Evolutionary conservation across 2,113 vertebrate genomes (phyloP).

Genomic region (Cyprinodon tularosa): DNA sequence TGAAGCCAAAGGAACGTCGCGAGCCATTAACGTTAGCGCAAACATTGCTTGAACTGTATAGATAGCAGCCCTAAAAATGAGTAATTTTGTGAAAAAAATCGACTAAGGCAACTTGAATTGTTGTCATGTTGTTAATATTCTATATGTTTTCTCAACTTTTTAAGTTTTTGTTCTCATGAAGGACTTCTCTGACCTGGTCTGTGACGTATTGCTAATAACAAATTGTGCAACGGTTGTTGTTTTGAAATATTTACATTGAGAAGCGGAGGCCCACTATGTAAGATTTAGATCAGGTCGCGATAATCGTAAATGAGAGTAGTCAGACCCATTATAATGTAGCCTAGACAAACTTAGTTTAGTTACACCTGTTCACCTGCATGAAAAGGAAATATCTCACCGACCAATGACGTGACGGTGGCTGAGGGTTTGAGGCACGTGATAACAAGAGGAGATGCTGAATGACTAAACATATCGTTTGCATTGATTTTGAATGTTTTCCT

Average conservation of each 20-base stretch:
- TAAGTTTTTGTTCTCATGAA: neutral
- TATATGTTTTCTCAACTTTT: neutral
- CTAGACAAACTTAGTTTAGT: neutral
- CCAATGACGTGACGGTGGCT: neutral
- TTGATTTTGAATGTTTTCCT: neutral
- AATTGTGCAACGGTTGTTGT: neutral
- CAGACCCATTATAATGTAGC: neutral
- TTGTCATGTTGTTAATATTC: neutral
- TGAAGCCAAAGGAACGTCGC: constrained; percentile 43
- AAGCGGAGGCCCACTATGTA: neutral
- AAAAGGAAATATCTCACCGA: neutral
- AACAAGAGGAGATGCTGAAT: neutral
- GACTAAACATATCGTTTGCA: neutral
- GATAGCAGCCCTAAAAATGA: neutral
- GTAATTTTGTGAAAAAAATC: neutral
- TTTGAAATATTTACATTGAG: neutral
- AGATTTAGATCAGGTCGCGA: neutral
- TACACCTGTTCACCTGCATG: neutral
- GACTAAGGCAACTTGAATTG: neutral
- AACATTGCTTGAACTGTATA: constrained; percentile 9
- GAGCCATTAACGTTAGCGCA: constrained; percentile 29
- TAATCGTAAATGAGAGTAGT: neutral
- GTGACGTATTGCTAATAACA: neutral
- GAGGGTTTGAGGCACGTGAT: neutral
- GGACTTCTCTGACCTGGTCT: neutral